Evolutionary conservation across 1,140 invertebrate genomes (phyloP).

Genomic region (Laupala kohalensis): DNA sequence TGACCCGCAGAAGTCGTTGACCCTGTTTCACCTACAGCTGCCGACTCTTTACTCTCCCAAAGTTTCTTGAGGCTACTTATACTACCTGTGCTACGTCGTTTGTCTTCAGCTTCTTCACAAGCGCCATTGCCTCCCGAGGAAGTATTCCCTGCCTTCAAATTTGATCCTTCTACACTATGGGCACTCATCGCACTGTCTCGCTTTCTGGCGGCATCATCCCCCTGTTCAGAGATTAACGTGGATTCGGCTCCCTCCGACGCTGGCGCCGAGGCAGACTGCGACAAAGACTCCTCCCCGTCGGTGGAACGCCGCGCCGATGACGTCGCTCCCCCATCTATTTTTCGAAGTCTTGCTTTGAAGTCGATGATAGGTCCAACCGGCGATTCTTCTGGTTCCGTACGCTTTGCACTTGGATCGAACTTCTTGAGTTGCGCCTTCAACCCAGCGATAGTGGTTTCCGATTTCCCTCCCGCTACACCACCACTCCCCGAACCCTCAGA

Average conservation of each 20-base stretch:
- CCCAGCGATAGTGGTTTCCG: conserved; percentile 21
- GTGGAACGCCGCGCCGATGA: conserved; percentile 25
- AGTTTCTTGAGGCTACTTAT: conserved; percentile 85
- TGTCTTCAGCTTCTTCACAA: conserved; percentile 62
- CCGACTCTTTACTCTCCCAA: conserved; percentile 63
- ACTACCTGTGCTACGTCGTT: conserved; percentile 80
- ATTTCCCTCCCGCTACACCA: conserved; percentile 4
- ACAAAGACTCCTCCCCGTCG: conserved; percentile 25
- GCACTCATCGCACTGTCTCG: conserved; percentile 28
- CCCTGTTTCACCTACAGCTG: conserved; percentile 27
- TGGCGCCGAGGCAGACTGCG: conserved; percentile 1
- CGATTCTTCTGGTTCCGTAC: conserved; percentile 22
- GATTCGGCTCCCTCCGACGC: conserved; percentile 28
- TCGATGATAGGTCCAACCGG: conserved; percentile 54
- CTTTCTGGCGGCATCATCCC: conserved; percentile 20
- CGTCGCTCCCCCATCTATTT: conserved; percentile 45
- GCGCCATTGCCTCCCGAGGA: conserved; percentile 3
- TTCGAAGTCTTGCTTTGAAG: conserved; percentile 70
- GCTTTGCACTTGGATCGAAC: conserved; percentile 39
- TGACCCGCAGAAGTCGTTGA: conserved; percentile 23
- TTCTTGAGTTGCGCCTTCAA: conserved; percentile 53
- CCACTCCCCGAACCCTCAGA: neutral
- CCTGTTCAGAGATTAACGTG: conserved; percentile 2
- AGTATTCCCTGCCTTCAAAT: neutral
- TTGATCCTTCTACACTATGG: conserved; percentile 21